Base-by-base conservation (phyloP, 2,888 invertebrate genomes). In the Lithophane socia region DNA sequence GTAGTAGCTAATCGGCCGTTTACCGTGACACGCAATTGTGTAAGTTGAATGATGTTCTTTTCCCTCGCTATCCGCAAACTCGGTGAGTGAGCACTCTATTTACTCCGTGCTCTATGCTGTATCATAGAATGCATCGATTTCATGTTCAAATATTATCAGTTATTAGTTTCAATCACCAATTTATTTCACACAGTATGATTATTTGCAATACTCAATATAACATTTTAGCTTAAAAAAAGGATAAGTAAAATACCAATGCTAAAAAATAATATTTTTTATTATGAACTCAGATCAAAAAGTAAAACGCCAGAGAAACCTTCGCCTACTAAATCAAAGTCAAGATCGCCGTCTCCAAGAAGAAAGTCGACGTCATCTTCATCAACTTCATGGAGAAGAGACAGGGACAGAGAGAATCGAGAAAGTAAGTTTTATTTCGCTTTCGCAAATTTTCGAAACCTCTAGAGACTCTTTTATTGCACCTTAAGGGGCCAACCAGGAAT, bases 311-410 rank as follows among this genome's bases (percentile, higher is more conserved):
- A 96, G 82, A 94, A 97, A 94, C 87, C 95, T 91, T 83, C 97
- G 88, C 94, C 97, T 64, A 91, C 92, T 79, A 93, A 97, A 94
- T 93, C 98, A 52, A 88, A 90, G 73, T 92, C 93, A 37, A 95
- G 96, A 82, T 97, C 97, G n/a, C 97, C 96, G 1, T 96, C 97
- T 16, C 96, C 96, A 3, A 90, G 91, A 84, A 90, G 94, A 73
- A 94, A 94, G 68, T n/a, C 85, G 37, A 49, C 79, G 10, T 77
- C 86, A 47, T 73, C 88, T 5, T 82, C 79, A 76, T 88, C 90
- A 21, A 87, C 92, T 75, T 91, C 91, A 68, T 94, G 93, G 95
- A 94, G 93, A 87, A 92, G 94, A 91, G 96, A 94, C 67, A 93
- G 94, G 82, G 97, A 94, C 56, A 93, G 94, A 75, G 93, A 83